Conservation (phyloP, 1,140 invertebrate species). For the Drosophila sulfurigaster region DNA sequence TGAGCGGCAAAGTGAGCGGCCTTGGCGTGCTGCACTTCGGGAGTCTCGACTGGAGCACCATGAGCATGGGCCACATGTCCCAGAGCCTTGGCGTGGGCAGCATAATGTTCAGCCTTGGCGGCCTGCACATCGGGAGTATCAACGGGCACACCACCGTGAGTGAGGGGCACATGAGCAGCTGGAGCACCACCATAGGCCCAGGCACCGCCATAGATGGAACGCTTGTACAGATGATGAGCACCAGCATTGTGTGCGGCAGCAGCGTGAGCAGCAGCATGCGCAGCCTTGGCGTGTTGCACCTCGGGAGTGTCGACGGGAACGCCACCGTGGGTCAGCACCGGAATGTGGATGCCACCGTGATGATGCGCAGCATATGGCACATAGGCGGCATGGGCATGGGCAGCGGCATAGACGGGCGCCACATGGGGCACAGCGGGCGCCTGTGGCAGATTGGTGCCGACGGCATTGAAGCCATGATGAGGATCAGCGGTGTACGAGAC, state of each 20-base stretch:
- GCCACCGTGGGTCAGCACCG: conserved; percentile 74
- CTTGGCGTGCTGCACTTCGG: conserved; percentile 85
- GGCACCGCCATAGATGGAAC: conserved; percentile 75
- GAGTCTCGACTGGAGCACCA: conserved; percentile 83
- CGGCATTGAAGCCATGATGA: conserved; percentile 88
- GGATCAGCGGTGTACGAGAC: conserved; percentile 89
- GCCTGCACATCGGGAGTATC: conserved; percentile 88
- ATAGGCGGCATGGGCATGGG: conserved; percentile 61
- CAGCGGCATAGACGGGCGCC: conserved; percentile 66
- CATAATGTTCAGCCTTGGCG: conserved; percentile 88
- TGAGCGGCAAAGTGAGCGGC: conserved; percentile 79
- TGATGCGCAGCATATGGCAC: conserved; percentile 47
- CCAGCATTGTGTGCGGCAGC: conserved; percentile 83
- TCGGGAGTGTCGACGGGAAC: conserved; percentile 86
- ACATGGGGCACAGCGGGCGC: conserved; percentile 66
- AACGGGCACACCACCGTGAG: conserved; percentile 86
- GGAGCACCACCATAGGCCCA: conserved; percentile 71
- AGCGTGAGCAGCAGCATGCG: conserved; percentile 86
- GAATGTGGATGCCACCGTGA: conserved; percentile 69
- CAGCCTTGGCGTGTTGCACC: conserved; percentile 87
- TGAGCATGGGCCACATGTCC: conserved; percentile 82
- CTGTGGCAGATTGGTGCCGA: conserved; percentile 88
- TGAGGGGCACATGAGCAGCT: conserved; percentile 85
- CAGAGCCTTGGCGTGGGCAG: conserved; percentile 86
- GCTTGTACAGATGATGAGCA: conserved; percentile 81